Base-by-base conservation (phyloP, 1,140 invertebrate genomes). In the Cyclina sinensis region DNA sequence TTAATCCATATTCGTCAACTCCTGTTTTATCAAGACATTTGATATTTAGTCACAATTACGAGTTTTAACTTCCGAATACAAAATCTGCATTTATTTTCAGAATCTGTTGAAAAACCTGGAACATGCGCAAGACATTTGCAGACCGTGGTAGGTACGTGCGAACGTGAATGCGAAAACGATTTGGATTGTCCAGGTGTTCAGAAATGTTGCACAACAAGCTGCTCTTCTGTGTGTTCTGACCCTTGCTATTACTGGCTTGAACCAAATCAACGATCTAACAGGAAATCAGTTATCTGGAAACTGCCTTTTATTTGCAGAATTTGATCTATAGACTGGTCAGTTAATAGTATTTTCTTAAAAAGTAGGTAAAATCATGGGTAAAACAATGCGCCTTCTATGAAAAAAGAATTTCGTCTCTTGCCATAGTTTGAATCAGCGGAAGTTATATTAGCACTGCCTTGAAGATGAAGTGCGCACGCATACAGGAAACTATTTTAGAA, bases 231-330 rank as follows among this genome's bases (percentile, higher is more conserved):
- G 0, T 87, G 85, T 30, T 79, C 85, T 0, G 62, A 68, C 32
- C 85, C 85, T 14, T 87, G 85, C 18, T 87, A 78, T n/a, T 87
- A 87, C 43, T 87, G 85, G 85, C 70, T 87, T 14, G 21, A 78
- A 39, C 85, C 85, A 5, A 87, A 87, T 39, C 85, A 87, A 32
- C 35, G 85, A 27, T 87, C 54, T n/a, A 87, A 24, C n/a, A 54
- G 76, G 24, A 86, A 86, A 65, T 39, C 35, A 21, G 51, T 65
- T 7, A 57, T 86, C 27, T 70, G 73, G 32, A 87, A 80, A 27
- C 30, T 87, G 21, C 85, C 85, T 0, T 87, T 87, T 73, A 59
- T 87, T 21, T 87, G 85, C 32, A 21, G 85, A 39, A 46, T 37
- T 37, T 87, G 80, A 54, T 18, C 54, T n/a, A n/a, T n/a, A 59